Base-by-base conservation (phyloP, 2,113 vertebrate genomes). In the Notiomystis cincta region DNA sequence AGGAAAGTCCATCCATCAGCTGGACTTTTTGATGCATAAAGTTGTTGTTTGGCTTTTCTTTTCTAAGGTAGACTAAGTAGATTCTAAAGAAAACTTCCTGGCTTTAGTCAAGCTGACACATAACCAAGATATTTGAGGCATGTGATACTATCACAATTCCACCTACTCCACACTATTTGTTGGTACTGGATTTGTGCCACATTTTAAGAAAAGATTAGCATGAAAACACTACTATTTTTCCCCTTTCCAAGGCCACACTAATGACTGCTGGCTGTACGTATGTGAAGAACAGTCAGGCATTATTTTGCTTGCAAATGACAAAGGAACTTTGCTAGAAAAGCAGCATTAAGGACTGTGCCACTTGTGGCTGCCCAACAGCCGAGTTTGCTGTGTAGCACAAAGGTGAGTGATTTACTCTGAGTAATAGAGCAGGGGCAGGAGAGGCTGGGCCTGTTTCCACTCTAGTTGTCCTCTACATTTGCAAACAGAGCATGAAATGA, bases 321-420 rank as follows among this genome's bases (percentile, higher is more conserved):
- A 56, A 87, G 47, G 20, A 6, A 7, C 69, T 48, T 38, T 10
- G 13, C 42, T 35, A 45, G 25, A 73, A 60, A 40, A 62, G 7
- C 38, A 30, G 13, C 66, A 37, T 38, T 35, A 20, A 56, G 44
- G 40, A 24, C 17, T 5, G 19, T 1, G 2, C 28, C 2, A 1
- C 0, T 15, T 57, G 3, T 1, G 8, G 51, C 16, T 33, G 8
- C 4, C 1, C 58, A 45, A 35, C 20, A 42, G 20, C 50, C 0
- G 1, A 60, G n/a, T 31, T 51, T 54, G 18, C 48, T 44, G 40
- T 1, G 0, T 10, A 73, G 42, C 17, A 17, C 3, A 2, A 35
- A 16, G 28, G 31, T 23, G 45, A 44, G 57, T 56, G 54, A 69
- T 51, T 53, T 51, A 35, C 14, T 42, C 27, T 37, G 58, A 60